phyloP scores from a whole-genome alignment of 2,113 vertebrate species.

The Mesoclemmys tuberculata region DNA sequence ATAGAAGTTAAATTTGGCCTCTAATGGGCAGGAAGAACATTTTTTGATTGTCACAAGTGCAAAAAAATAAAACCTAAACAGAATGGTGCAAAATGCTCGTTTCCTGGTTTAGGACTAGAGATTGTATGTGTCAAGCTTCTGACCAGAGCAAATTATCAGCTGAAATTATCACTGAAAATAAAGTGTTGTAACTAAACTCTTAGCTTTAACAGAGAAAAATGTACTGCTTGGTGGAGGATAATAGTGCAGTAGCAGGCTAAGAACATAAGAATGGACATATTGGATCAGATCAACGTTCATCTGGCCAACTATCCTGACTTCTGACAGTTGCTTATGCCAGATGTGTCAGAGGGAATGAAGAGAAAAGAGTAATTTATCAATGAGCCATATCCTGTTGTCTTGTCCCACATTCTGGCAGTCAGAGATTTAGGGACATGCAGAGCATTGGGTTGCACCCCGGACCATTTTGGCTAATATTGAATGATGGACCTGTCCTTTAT shows the following conservation, averaged over 20 bases:
- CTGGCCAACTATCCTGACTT: no score
- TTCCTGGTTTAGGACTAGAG: slow-evolving; percentile 63
- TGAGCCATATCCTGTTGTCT: no score
- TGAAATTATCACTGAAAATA: slow-evolving; percentile 48
- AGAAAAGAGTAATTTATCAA: no score
- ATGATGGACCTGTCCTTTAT: no score
- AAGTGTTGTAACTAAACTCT: not conserved
- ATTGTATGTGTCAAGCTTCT: slow-evolving; percentile 58
- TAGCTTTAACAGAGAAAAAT: slow-evolving; percentile 35
- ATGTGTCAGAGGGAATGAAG: no score
- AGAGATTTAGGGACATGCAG: no score
- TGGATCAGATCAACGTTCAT: no score
- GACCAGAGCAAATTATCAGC: slow-evolving; percentile 68
- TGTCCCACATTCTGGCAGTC: no score
- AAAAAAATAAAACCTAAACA: slow-evolving; percentile 40
- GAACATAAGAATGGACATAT: no score
- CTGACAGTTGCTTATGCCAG: no score
- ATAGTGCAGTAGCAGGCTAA: slow-evolving; percentile 4
- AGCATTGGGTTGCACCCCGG: no score
- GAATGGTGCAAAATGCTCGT: slow-evolving; percentile 64
- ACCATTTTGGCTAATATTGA: no score
- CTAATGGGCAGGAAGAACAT: slow-evolving; percentile 59
- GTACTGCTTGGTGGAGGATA: not conserved
- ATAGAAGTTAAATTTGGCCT: slow-evolving; percentile 17
- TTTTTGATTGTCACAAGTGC: slow-evolving; percentile 62